Evolutionary conservation across 92 coral and sea anemone species (phyloP).

Genomic region (Umimayanthus chanpuru): DNA sequence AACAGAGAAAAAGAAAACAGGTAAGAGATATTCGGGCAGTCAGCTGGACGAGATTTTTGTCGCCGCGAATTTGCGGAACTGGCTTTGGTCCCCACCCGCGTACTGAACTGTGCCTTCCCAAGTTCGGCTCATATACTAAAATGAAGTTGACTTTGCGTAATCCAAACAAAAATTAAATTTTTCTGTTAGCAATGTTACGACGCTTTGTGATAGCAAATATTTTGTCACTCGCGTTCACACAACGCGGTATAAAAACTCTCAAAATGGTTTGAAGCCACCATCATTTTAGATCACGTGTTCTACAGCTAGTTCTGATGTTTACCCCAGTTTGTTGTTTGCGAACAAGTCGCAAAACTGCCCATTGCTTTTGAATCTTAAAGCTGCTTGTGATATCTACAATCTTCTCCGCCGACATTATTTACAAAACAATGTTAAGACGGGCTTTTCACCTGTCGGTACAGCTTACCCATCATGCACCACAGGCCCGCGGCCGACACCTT

Average conservation of each 20-base stretch:
- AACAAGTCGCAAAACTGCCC: background rate
- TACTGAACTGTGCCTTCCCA: background rate
- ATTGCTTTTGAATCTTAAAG: background rate
- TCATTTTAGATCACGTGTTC: background rate
- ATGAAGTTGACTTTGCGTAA: background rate
- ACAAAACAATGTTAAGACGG: background rate
- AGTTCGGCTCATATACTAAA: background rate
- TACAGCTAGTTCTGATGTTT: background rate
- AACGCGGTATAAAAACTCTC: background rate
- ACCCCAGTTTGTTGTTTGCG: background rate
- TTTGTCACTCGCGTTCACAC: background rate
- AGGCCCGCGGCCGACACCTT: background rate
- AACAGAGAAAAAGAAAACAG: slow-evolving; percentile 25
- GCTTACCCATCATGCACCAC: background rate
- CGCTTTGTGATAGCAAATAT: background rate
- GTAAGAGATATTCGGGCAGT: background rate
- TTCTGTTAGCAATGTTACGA: background rate
- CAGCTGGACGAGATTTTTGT: no score
- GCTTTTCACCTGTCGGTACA: no score
- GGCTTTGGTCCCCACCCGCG: background rate
- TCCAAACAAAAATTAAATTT: background rate
- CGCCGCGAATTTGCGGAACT: background rate
- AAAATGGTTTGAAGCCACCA: background rate
- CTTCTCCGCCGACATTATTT: background rate
- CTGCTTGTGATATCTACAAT: background rate